Base-by-base conservation (phyloP, 2,797 vertebrate genomes). In the Stomatorhinus walkeri region DNA sequence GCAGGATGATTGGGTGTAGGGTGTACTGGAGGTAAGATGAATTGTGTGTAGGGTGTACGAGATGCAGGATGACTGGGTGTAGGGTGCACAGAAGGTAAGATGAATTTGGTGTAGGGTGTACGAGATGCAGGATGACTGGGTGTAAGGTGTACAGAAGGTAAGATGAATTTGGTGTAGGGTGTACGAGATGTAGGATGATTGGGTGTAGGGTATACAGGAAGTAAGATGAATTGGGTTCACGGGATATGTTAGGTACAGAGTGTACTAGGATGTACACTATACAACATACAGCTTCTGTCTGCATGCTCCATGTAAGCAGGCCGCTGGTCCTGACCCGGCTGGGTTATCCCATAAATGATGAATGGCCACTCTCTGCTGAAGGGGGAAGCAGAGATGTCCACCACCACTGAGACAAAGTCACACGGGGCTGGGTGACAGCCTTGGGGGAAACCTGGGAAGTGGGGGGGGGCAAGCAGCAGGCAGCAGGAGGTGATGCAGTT, bases 401-500 rank as follows among this genome's bases (percentile, higher is more conserved):
- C 6, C 10, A 86, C 51, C 49, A 4, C 49, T 54, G 28, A 12
- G 85, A 56, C 49, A 12, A 28, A 19, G 32, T 7, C 22, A 24
- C 16, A 59, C 24, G 0, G 22, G 43, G 32, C 22, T 22, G 48
- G 56, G 8, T 28, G 54, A n/a, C 81, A 24, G 40, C 1, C 12
- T 51, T 49, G 10, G 54, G 28, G 16, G 36, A 19, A 89, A 46
- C 54, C 19, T 4, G 5, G 28, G 40, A n/a, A 43, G 49, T 0
- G 2, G 2, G 49, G 49, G 14, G 10, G 54, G 43, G 54, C n/a
- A n/a, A 1, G 24, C 54, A 48, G 6, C 1, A 87, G 9, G 46
- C 59, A 51, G 56, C 22, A 68, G 54, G 40, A 68, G 56, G 48
- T n/a, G 46, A 61, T 72, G 88, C 59, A 49, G 56, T 85, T 89